Conservation (phyloP, 2,113 vertebrate species). For the Gymnarchus niloticus region DNA sequence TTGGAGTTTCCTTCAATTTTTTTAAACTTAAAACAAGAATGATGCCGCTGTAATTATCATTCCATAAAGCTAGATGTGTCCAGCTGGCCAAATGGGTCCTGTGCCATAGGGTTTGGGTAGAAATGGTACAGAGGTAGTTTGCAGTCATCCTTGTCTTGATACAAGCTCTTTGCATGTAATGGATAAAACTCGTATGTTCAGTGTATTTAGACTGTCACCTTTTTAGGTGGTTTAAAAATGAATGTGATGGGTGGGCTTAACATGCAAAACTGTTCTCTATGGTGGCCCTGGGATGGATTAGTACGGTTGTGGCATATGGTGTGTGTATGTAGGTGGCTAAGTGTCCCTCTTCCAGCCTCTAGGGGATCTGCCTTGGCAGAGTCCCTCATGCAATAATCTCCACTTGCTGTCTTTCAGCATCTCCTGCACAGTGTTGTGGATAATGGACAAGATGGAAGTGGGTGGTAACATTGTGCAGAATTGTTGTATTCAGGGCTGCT, state of each 20-base stretch:
- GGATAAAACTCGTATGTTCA: neutral
- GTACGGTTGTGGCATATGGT: neutral
- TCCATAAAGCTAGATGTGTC: constrained; percentile 43
- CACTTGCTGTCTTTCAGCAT: constrained; percentile 46
- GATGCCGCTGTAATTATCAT: constrained; percentile 44
- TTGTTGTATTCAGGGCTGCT: constrained; percentile 54
- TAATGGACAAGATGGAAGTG: constrained; percentile 3
- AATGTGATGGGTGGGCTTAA: neutral
- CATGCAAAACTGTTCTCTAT: constrained; percentile 24
- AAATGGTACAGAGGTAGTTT: constrained; percentile 30
- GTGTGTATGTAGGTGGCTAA: constrained; percentile 13
- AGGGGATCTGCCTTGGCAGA: constrained; percentile 27
- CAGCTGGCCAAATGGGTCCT: constrained; percentile 4
- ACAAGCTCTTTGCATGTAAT: constrained; percentile 21
- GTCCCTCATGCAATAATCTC: constrained; percentile 32
- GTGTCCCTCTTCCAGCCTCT: constrained; percentile 27
- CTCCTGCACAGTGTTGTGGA: constrained; percentile 28
- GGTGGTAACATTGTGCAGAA: constrained; percentile 29
- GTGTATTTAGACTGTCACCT: neutral
- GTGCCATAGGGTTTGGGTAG: constrained; percentile 23
- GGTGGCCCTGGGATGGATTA: constrained; percentile 22
- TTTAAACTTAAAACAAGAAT: constrained; percentile 49
- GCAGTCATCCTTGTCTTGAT: neutral
- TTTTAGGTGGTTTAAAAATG: neutral
- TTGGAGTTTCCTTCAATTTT: constrained; percentile 42